A percentile compares a stretch with the other conserved stretches of the same genome.
Conservation (phyloP, 2,888 invertebrate species). For the Drosophila pullipes region DNA sequence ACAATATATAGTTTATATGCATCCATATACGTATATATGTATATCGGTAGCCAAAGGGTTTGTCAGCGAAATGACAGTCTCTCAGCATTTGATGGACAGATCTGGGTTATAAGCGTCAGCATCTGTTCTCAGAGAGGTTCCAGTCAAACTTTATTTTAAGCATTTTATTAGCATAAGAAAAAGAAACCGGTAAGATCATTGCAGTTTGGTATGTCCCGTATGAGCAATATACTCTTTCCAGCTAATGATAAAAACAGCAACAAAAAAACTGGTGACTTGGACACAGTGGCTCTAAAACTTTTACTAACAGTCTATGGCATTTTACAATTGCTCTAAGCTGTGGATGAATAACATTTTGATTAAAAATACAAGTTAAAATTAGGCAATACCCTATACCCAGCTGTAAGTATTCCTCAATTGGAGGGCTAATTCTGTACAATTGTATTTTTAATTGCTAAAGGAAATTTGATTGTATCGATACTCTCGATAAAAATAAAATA, state of each 20-base stretch:
- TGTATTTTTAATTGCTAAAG: background rate
- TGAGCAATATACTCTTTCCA: background rate
- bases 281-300: background rate
- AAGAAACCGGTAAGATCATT: background rate
- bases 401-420: background rate
- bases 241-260: background rate
- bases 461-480: background rate
- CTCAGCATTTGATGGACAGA: constrained; percentile 60
- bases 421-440: background rate
- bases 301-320: background rate
- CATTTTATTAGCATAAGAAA: constrained; percentile 23
- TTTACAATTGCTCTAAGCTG: background rate
- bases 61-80: constrained; percentile 41
- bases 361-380: background rate
- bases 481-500: background rate
- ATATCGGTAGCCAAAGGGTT: constrained; percentile 50
- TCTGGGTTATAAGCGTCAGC: constrained; percentile 54
- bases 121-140: constrained; percentile 23
- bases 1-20: constrained; percentile 2
- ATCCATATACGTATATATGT: background rate
- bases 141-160: constrained; percentile 16
- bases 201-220: background rate
- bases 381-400: background rate
- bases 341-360: background rate
- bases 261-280: background rate